Evolutionary conservation across 2,888 invertebrate genomes (phyloP), one percentile per base, ranked within the genome.

Genomic region (Terebella lapidaria): DNA sequence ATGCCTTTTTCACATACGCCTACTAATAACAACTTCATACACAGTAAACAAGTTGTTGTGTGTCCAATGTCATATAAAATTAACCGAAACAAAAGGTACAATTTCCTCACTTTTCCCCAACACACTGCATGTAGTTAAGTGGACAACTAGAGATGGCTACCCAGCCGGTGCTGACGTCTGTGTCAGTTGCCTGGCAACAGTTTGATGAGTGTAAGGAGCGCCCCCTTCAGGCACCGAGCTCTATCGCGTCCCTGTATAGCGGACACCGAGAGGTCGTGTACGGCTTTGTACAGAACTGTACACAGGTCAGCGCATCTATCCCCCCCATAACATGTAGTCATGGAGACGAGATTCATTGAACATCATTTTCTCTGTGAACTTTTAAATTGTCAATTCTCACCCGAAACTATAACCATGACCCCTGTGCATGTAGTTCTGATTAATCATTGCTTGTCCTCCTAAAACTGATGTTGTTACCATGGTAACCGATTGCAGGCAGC

Each of bases 161-260:
- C 18, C 78, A 80, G 64, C 78, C 78, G 42, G 72, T 74, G 15
- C 66, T 80, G 59, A 74, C 75, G 3, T 71, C 74, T 20, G 74
- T 80, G 18, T 58, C 58, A 24, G 75, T 80, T 2, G 73, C 74
- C 52, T 79, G 79, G 80, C 72, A 73, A 59, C 74, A 73, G 61
- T 71, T 74, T 67, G 72, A 73, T 45, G 68, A 71, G 24, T n/a
- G 5, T 22, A 67, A 70, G 47, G 61, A 64, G 2, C 42, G 10
- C 2, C 66, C 69, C 10, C 62, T 72, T 1, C 77, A 78, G 60
- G 79, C 79, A 3, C 80, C 80, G 1, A 59, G 66, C 26, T 68
- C 68, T 45, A 74, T 79, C 56, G 74, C 73, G 2, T 72, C 78
- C 15, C 66, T 80, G n/a, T 57, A n/a, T 58, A 27, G 10, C 47